These are phyloP conservation scores for Pedionomus torquatus DNA, from an alignment of 2,113 vertebrate genomes.

Conservation along the genomic window DNA sequence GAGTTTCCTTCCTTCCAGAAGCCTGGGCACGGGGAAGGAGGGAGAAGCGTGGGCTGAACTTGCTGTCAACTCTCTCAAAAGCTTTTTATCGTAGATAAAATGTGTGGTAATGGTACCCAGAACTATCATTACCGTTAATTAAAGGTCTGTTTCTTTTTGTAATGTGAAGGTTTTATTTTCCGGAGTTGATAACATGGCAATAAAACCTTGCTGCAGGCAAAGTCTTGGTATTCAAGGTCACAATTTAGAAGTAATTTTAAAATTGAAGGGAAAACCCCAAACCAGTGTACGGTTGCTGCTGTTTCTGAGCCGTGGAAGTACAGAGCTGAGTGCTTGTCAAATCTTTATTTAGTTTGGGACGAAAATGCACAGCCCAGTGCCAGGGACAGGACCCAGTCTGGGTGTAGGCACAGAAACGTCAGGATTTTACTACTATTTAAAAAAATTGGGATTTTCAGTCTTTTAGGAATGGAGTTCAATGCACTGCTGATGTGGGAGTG, in stretches of 20 bases:
- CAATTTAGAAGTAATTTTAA: slow-evolving; percentile 29
- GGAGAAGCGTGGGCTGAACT: slow-evolving; percentile 43
- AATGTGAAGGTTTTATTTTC: slow-evolving; percentile 36
- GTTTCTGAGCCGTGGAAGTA: neutral
- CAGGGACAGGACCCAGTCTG: neutral
- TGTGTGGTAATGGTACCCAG: slow-evolving; percentile 49
- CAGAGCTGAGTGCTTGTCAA: neutral
- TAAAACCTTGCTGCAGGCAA: slow-evolving; percentile 46
- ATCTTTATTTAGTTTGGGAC: neutral
- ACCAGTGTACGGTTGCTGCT: neutral
- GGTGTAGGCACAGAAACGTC: neutral
- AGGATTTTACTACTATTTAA: rapidly evolving
- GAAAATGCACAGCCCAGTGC: neutral
- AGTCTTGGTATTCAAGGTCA: slow-evolving; percentile 42
- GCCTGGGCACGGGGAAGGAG: neutral
- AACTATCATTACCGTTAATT: slow-evolving; percentile 66
- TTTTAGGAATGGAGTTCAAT: neutral
- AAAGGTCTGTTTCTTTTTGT: slow-evolving; percentile 53
- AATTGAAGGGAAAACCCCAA: slow-evolving; percentile 10
- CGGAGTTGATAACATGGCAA: slow-evolving; percentile 21
- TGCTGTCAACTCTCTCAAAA: slow-evolving; percentile 33
- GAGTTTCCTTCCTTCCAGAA: neutral
- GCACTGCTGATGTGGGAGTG: rapidly evolving
- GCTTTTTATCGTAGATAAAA: slow-evolving; percentile 17
- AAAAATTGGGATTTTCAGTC: rapidly evolving